Percentiles rank a stretch among this genome's conserved stretches.
Evolutionary conservation across 2,797 vertebrate genomes (phyloP).

Genomic region (Pseudotriccus pelzelni): DNA sequence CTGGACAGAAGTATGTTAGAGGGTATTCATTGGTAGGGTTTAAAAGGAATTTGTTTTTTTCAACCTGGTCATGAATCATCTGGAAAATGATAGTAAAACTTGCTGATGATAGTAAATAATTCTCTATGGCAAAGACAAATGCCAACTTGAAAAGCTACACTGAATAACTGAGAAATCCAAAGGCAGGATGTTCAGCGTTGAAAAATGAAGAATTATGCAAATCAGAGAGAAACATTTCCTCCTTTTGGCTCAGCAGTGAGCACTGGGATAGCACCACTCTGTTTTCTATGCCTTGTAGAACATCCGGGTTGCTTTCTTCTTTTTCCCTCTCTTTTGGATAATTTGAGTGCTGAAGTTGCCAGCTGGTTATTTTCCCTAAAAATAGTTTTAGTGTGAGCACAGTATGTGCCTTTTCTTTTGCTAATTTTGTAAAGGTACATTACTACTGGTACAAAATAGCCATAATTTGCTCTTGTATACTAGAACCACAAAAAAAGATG

Average conservation of each 20-base stretch:
- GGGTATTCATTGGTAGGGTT: neutral
- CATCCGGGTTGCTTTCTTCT: neutral
- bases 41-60: neutral
- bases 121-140: neutral
- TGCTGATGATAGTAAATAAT: neutral
- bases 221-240: neutral
- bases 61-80: neutral
- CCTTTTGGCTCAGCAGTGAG: neutral
- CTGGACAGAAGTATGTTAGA: neutral
- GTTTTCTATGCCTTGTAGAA: neutral
- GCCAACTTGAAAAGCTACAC: neutral
- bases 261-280: neutral
- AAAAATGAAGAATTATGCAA: neutral
- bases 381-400: neutral
- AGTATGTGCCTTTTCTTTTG: constrained; percentile 14
- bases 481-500: constrained; percentile 3
- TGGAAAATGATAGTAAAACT: neutral
- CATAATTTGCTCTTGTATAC: constrained; percentile 33
- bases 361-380: constrained; percentile 40
- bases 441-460: constrained; percentile 14
- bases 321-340: neutral
- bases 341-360: neutral
- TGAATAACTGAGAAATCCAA: neutral
- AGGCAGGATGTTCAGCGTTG: neutral
- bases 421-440: constrained; percentile 34